Percentiles rank a stretch among this genome's conserved stretches.
Evolutionary conservation across 2,113 vertebrate genomes (phyloP).

Genomic region (Calonectris borealis): DNA sequence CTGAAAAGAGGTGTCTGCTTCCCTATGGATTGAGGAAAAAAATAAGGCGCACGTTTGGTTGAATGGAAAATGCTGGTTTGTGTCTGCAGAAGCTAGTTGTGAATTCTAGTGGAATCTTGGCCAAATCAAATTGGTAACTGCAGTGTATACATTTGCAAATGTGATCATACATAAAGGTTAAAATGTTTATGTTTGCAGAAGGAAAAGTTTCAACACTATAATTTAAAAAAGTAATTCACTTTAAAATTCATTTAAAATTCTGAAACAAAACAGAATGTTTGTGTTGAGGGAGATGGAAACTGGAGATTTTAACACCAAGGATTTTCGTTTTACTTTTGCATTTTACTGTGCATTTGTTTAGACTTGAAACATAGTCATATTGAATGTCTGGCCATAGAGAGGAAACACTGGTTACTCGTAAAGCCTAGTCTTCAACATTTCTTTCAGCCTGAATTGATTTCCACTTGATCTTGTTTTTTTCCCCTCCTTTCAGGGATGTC

Average conservation of each 20-base stretch:
- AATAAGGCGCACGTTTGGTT: background rate
- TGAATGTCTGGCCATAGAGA: background rate
- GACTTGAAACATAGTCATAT: background rate
- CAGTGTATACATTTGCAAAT: background rate
- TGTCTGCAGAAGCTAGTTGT: background rate
- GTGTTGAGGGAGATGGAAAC: background rate
- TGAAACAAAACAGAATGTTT: background rate
- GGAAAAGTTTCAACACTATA: background rate
- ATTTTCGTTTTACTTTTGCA: background rate
- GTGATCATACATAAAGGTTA: fast-evolving
- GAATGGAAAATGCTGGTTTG: background rate
- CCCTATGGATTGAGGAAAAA: background rate
- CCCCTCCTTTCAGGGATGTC: background rate
- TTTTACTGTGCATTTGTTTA: background rate
- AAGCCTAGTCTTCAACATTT: background rate
- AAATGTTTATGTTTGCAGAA: background rate
- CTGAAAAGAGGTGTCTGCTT: background rate
- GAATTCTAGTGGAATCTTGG: background rate
- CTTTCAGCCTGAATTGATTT: conserved; percentile 29
- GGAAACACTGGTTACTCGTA: background rate
- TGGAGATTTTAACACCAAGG: fast-evolving
- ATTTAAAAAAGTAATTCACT: background rate
- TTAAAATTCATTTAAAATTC: background rate
- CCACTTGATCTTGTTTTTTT: background rate
- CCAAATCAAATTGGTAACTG: background rate